Evolutionary conservation across 2,888 invertebrate genomes (phyloP), one percentile per base, ranked within the genome.

Genomic region (Nomada ruficornis): DNA sequence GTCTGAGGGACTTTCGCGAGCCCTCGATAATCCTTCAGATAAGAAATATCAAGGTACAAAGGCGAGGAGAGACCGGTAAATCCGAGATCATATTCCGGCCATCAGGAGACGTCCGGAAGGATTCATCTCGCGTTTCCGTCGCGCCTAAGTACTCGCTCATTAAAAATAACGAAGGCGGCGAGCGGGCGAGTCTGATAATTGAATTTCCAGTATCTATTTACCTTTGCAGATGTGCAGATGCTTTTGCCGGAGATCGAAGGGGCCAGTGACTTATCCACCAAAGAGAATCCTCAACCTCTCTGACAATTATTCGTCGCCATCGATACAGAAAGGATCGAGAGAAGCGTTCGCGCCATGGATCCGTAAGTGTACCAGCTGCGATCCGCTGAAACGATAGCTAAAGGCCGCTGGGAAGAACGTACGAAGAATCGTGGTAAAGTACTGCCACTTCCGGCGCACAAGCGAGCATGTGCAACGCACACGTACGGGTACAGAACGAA

Each of bases 181-280:
- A 75, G 71, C 71, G 55, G 75, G 64, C 71, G 65, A 70, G 77
- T 67, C 75, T 84, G 81, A 84, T 88, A 89, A 88, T 88, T 88
- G 89, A 89, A 86, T 86, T 87, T 86, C 86, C 88, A 84, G 83
- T 84, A 86, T 79, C 86, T 88, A 89, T 89, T 88, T 89, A 87
- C 87, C 84, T 84, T 85, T 84, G 74, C 75, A 60, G 62, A 74
- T n/a, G 57, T 44, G 44, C 55, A 18, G 47, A 11, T 23, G 54
- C 57, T 59, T 74, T 47, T 59, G 44, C 75, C 11, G 4, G 7
- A n/a, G 36, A 71, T 71, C 70, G 75, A 62, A 42, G 64, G 52
- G 55, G 59, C 36, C 77, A 55, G 81, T 82, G 42, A 74, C 60
- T 83, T 79, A 77, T 81, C 60, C 81, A 13, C 5, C 44, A 20